A percentile compares a stretch with the other conserved stretches of the same genome.
These are phyloP conservation scores for Ictidomys tridecemlineatus DNA, from an alignment of 2,113 vertebrate genomes.

Conservation along the genomic window DNA sequence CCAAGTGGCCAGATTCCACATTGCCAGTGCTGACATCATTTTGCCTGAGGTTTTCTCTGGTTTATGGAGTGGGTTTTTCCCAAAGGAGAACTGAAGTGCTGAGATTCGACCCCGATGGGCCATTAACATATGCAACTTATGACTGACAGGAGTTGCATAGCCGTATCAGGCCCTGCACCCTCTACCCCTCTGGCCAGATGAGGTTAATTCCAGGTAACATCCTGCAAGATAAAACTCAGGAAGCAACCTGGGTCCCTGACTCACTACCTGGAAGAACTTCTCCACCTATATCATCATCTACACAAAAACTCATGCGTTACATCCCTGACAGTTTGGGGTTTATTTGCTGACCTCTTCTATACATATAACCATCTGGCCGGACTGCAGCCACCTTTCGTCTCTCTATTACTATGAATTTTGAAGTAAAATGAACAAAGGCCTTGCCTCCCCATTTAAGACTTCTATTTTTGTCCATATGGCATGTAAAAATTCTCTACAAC, in stretches of 20 bases:
- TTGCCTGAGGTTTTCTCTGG: not conserved
- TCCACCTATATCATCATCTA: not conserved
- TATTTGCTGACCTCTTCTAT: not conserved
- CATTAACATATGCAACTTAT: not conserved
- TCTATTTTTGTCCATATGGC: not conserved
- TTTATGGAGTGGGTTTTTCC: no score
- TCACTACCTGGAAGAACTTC: not conserved
- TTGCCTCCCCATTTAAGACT: not conserved
- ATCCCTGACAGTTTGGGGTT: not conserved
- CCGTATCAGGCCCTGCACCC: no score
- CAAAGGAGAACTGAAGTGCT: not conserved
- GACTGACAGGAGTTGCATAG: accelerated
- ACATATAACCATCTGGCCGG: not conserved
- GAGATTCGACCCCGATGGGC: not conserved
- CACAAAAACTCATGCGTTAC: not conserved
- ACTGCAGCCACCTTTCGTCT: not conserved
- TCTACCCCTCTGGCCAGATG: no score
- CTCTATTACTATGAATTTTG: not conserved
- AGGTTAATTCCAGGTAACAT: not conserved
- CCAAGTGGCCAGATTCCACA: not conserved
- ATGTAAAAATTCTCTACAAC: not conserved
- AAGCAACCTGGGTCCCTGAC: not conserved
- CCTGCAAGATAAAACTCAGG: not conserved
- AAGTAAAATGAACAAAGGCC: not conserved
- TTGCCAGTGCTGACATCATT: not conserved